Conservation (phyloP, 2,888 invertebrate species). For the Siphlonurus alternatus region DNA sequence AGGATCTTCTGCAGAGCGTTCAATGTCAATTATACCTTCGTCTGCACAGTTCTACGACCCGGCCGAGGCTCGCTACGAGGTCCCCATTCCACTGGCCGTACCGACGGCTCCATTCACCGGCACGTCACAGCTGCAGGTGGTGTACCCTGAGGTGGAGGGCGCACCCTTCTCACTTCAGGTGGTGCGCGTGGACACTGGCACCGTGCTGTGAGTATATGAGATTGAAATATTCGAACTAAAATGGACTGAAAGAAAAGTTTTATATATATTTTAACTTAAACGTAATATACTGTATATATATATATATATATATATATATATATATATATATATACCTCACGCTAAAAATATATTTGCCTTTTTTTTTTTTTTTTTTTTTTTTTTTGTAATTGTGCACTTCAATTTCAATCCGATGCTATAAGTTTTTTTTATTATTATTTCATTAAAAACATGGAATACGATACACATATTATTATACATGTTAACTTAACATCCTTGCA, state of each 20-base stretch:
- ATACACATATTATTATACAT: too few species aligned
- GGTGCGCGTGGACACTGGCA: neutral
- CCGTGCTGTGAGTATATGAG: neutral
- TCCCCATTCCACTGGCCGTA: conserved; percentile 16
- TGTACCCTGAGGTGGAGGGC: neutral
- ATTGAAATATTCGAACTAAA: neutral
- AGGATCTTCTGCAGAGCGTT: neutral
- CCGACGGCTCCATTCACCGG: conserved; percentile 10
- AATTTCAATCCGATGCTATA: too few species aligned
- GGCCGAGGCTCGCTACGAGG: conserved; percentile 11
- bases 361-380: too few species aligned
- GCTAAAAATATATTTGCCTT: too few species aligned
- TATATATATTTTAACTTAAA: neutral
- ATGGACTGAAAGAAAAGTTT: neutral
- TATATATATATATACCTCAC: too few species aligned
- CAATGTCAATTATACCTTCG: neutral
- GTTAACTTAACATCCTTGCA: too few species aligned
- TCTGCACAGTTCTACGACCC: conserved; percentile 11
- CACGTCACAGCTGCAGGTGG: neutral
- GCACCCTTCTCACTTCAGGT: neutral
- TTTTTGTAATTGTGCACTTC: too few species aligned
- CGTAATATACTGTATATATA: too few species aligned
- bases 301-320: too few species aligned
- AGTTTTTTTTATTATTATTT: too few species aligned
- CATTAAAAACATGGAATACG: too few species aligned